Conservation (phyloP, 2,888 invertebrate species). For the Macropis europaea region DNA sequence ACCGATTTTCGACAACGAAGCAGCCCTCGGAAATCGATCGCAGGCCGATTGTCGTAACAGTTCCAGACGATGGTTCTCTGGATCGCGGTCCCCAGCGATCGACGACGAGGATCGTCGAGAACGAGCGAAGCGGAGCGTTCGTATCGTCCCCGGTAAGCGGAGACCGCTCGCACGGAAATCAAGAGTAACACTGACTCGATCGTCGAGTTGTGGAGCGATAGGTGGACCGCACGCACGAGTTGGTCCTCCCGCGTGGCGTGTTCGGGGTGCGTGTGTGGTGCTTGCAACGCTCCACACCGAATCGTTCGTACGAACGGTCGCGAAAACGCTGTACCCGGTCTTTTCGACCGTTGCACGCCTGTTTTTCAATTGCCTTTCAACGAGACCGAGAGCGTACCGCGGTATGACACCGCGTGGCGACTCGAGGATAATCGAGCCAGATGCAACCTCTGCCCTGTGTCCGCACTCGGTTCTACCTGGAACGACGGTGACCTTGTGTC, state of each 20-base stretch:
- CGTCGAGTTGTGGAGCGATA: constrained; percentile 49
- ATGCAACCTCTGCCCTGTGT: not conserved
- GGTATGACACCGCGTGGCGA: not conserved
- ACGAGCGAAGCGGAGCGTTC: constrained; percentile 19
- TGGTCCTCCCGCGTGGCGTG: constrained; percentile 51
- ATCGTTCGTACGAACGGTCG: not conserved
- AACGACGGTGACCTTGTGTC: not conserved
- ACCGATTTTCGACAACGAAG: not conserved
- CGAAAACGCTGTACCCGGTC: not conserved
- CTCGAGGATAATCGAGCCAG: not conserved
- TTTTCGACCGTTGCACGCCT: not conserved
- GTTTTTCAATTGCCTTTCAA: not conserved
- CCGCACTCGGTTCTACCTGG: not conserved
- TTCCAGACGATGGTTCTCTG: not conserved
- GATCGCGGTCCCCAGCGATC: not conserved
- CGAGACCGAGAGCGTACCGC: not conserved
- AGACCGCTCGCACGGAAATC: constrained; percentile 67
- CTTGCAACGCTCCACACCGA: not conserved
- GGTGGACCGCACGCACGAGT: constrained; percentile 48
- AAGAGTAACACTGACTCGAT: constrained; percentile 67
- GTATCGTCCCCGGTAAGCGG: constrained; percentile 46
- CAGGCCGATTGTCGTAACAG: not conserved
- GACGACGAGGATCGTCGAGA: constrained; percentile 15
- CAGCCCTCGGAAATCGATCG: not conserved
- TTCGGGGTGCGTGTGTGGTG: constrained; percentile 46